Base-by-base conservation (phyloP, 2,888 invertebrate species). In the Siphlonurus alternatus region DNA sequence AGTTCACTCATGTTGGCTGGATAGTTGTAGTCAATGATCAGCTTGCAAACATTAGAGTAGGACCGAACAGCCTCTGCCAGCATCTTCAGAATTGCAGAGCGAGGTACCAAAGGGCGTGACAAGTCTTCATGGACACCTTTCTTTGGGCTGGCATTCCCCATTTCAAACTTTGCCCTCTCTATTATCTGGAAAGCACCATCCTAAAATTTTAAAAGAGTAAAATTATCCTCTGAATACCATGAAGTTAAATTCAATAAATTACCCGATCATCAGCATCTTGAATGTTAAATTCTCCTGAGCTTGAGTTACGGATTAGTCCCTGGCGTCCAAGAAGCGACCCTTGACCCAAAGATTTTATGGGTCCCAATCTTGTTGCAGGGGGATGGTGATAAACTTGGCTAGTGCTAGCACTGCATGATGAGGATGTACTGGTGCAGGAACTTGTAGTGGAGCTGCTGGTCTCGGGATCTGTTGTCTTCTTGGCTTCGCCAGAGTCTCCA, bases 11-110 rank as follows among this genome's bases (percentile, higher is more conserved):
- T 80, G 23, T 82, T 82, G 1, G 81, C 77, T 61, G 78, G 78
- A 70, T 84, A 89, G 0, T 79, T 77, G 71, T 88, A 84, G 65
- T 88, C 86, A 0, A 87, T 83, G n/a, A 92, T 84, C 0, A 87
- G 76, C 70, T 83, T 84, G 15, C 88, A 88, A 68, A 88, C 83
- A 15, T 84, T 84, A 24, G 84, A 83, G 73, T 90, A 92, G 0
- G 89, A 89, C 10, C 88, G 82, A 0, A 90, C 85, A 2, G 88
- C 81, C 72, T 92, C 91, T 0, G 89, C 87, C 61, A 92, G 74
- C 66, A 91, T 80, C 69, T 89, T 84, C 59, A 90, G 76, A 65
- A 91, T 82, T 18, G 85, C 83, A 1, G 88, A 86, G 70, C 88
- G 87, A 0, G 87, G 82, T 7, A 91, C 73, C 61, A 90, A 76